These are phyloP conservation scores for Ectemnius continuus DNA, from an alignment of 2,888 invertebrate genomes.

Conservation along the genomic window DNA sequence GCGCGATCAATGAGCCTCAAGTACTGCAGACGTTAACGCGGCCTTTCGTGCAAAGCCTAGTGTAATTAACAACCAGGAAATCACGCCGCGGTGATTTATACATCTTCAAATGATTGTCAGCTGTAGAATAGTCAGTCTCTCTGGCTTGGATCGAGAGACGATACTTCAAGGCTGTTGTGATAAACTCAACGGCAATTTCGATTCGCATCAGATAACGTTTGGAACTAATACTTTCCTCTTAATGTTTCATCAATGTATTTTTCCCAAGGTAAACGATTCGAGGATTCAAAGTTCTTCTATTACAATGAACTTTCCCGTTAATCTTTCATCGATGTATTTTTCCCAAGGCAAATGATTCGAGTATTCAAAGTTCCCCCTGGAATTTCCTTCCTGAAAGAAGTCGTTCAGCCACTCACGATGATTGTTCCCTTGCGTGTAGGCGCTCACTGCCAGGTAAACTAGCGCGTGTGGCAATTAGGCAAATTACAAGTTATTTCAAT, in stretches of 20 bases:
- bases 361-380: too few species aligned
- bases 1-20: too few species aligned
- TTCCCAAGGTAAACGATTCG: neutral
- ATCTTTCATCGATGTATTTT: neutral
- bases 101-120: conserved; percentile 6
- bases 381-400: too few species aligned
- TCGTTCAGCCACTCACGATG: too few species aligned
- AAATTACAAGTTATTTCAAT: too few species aligned
- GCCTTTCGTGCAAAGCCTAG: too few species aligned
- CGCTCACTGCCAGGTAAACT: too few species aligned
- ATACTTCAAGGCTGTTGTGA: conserved; percentile 7
- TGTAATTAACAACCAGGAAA: conserved; percentile 29
- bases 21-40: too few species aligned
- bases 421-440: too few species aligned
- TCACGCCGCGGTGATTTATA: conserved; percentile 15
- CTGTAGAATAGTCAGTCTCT: neutral
- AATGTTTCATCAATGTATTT: neutral
- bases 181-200: neutral
- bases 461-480: neutral
- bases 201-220: neutral
- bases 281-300: too few species aligned
- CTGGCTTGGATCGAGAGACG: neutral
- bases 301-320: neutral
- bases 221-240: neutral
- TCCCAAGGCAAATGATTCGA: too few species aligned